phyloP scores from a whole-genome alignment of 2,888 invertebrate species.

The Rhagonycha fulva region DNA sequence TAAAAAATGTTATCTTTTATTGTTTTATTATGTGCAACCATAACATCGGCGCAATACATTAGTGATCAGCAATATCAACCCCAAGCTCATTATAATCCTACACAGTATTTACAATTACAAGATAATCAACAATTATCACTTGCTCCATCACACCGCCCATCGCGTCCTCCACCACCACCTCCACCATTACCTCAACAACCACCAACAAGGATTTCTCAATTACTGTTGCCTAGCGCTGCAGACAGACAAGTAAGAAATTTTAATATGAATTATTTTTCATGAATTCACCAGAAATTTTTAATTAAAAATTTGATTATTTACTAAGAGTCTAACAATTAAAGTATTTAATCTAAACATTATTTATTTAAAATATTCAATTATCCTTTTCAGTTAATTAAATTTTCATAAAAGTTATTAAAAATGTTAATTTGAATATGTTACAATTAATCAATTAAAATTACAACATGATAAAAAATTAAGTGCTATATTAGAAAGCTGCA shows the following conservation, averaged over 20 bases:
- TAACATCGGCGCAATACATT: slow-evolving; percentile 44
- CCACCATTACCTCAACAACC: slow-evolving; percentile 52
- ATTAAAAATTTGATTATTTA: neutral
- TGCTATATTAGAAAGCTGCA: neutral
- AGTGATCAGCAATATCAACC: slow-evolving; percentile 54
- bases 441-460: neutral
- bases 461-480: neutral
- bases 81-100: slow-evolving; percentile 42
- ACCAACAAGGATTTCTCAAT: slow-evolving; percentile 50
- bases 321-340: neutral
- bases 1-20: neutral
- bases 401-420: neutral
- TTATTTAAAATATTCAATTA: neutral
- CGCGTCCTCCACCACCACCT: slow-evolving; percentile 51
- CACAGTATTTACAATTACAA: neutral
- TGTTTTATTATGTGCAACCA: slow-evolving; percentile 17
- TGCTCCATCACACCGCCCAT: slow-evolving; percentile 1
- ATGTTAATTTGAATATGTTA: neutral
- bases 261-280: neutral
- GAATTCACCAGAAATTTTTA: too few relatives aligned
- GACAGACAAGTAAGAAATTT: slow-evolving; percentile 56
- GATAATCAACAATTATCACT: neutral
- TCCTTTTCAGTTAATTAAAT: neutral
- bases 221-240: slow-evolving; percentile 52
- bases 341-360: neutral